Evolutionary conservation across 2,797 vertebrate species (phyloP), one percentile per base, ranked within the genome.

Genomic region (Ambastaia sidthimunki): DNA sequence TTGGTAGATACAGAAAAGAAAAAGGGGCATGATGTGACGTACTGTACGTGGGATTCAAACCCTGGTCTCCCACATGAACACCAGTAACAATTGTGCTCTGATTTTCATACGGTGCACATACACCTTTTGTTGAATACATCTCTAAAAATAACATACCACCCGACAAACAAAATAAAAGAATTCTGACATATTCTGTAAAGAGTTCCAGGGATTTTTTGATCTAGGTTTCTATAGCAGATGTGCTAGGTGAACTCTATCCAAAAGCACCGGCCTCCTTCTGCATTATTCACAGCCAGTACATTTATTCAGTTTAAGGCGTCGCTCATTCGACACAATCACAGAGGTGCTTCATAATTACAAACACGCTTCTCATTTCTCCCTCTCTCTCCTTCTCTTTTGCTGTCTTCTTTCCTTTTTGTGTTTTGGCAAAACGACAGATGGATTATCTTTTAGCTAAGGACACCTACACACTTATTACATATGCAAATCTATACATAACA

Each of bases 281-380:
- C 86, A 89, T 90, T 90, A 90, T 91, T 90, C 87, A 89, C 80
- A 48, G 74, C 13, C 71, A 81, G 82, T 28, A 68, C 85, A 87
- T 88, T 81, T 88, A 89, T 89, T 90, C 89, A 87, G 88, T 91
- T 90, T 84, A 88, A 88, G 79, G 44, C 67, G 4, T 67, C 21
- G 52, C 63, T 71, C 18, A 69, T 54, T 80, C 57, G 7, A 55
- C 71, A 59, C 69, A 79, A 82, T 76, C 48, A 76, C 72, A 82
- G 54, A 78, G 65, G 62, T 77, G 60, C 81, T 87, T 85, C 84
- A 83, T 89, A 88, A 90, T 91, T 89, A 90, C 85, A 88, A 90
- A 89, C 85, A 60, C 65, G 19, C 71, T 84, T 57, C 65, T 75
- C 82, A 67, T 76, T 82, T 77, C 6, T 28, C 31, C 65, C 31